A percentile compares a stretch with the other conserved stretches of the same genome.
phyloP scores from a whole-genome alignment of 2,888 invertebrate species.

The Digitonthophagus gazella region DNA sequence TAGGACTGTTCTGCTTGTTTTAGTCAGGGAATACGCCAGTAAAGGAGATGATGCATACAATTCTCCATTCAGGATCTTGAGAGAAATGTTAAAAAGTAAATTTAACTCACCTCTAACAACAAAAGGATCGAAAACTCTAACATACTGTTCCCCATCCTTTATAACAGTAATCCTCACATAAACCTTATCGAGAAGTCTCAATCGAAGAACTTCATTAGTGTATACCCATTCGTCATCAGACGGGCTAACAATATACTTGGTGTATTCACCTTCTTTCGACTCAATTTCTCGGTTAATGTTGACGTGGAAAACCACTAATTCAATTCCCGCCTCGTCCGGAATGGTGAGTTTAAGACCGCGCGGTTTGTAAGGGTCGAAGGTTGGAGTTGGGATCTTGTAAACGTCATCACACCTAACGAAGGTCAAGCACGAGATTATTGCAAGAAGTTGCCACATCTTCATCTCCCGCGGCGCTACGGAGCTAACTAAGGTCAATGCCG shows the following conservation, averaged over 20 bases:
- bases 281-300: slow-evolving; percentile 19
- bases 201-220: slow-evolving; percentile 6
- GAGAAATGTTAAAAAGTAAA: neutral
- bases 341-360: slow-evolving; percentile 22
- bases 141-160: neutral
- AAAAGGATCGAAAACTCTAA: neutral
- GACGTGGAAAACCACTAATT: slow-evolving; percentile 22
- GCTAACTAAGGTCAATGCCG: neutral
- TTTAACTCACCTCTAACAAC: neutral
- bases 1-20: too few species aligned
- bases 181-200: slow-evolving; percentile 16
- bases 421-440: neutral
- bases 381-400: slow-evolving; percentile 19
- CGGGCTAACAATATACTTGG: slow-evolving; percentile 16
- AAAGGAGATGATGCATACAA: too few species aligned
- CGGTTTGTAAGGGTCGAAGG: slow-evolving; percentile 14
- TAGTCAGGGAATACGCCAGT: too few species aligned
- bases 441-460: neutral
- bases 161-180: slow-evolving; percentile 18
- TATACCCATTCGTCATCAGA: slow-evolving; percentile 16
- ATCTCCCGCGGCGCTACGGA: neutral
- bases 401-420: neutral
- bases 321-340: slow-evolving; percentile 24
- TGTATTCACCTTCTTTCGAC: slow-evolving; percentile 11
- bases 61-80: too few species aligned